Percentiles rank a stretch among this genome's conserved stretches.
These are phyloP conservation scores for Acleris literana DNA, from an alignment of 2,888 invertebrate species.

Conservation along the genomic window DNA sequence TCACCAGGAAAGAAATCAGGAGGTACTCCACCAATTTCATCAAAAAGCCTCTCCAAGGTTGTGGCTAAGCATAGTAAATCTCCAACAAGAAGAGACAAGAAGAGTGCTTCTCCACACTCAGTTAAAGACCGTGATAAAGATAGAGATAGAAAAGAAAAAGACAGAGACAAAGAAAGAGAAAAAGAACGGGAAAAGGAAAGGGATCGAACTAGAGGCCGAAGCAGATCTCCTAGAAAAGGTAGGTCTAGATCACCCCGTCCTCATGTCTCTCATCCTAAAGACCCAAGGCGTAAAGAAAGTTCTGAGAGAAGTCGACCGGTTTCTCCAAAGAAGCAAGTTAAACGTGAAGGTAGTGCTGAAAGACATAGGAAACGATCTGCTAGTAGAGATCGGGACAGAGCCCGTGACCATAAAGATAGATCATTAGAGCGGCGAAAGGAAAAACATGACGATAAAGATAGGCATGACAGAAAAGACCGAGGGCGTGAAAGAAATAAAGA, in stretches of 20 bases:
- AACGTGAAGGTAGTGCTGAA: conserved; percentile 70
- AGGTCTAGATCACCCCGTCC: conserved; percentile 74
- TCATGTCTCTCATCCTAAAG: conserved; percentile 70
- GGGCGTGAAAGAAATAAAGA: conserved; percentile 86
- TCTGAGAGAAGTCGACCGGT: conserved; percentile 77
- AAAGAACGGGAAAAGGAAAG: conserved; percentile 80
- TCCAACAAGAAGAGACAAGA: conserved; percentile 70
- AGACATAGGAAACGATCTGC: conserved; percentile 70
- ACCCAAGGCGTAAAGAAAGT: conserved; percentile 73
- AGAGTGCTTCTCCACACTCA: conserved; percentile 69
- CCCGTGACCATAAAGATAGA: conserved; percentile 76
- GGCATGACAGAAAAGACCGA: conserved; percentile 87
- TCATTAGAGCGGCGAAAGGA: conserved; percentile 79
- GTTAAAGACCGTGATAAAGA: conserved; percentile 79
- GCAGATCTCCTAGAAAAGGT: conserved; percentile 75
- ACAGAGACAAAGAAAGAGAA: conserved; percentile 74
- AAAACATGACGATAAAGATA: conserved; percentile 83
- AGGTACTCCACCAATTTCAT: conserved; percentile 77
- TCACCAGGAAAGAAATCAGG: conserved; percentile 80
- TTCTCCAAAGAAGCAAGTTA: conserved; percentile 75
- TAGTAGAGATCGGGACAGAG: conserved; percentile 81
- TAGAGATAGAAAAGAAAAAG: conserved; percentile 71
- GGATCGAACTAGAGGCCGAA: conserved; percentile 76
- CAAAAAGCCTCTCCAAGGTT: conserved; percentile 70
- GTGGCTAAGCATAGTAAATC: conserved; percentile 74